Percentiles rank a stretch among this genome's conserved stretches.
These are phyloP conservation scores for Torymus texanus DNA, from an alignment of 2,888 invertebrate genomes.

Conservation along the genomic window DNA sequence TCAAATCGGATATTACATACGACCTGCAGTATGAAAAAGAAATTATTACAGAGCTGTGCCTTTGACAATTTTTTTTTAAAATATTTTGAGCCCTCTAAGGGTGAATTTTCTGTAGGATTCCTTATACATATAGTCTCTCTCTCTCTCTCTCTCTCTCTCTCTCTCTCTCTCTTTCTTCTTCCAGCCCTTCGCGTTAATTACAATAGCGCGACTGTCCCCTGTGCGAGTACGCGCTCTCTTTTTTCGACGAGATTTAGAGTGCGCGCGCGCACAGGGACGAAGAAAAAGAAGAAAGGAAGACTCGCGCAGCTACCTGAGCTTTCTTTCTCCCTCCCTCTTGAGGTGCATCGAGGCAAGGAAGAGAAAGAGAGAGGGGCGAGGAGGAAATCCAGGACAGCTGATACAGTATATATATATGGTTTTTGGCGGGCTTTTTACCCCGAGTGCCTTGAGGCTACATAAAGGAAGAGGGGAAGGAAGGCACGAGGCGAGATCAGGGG, in stretches of 20 bases:
- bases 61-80: too few species aligned
- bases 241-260: background rate
- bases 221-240: too few species aligned
- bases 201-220: too few species aligned
- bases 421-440: conserved; percentile 70
- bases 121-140: too few species aligned
- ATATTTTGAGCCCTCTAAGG: too few species aligned
- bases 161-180: too few species aligned
- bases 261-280: background rate
- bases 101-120: too few species aligned
- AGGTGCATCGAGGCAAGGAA: background rate
- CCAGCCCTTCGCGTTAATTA: too few species aligned
- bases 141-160: too few species aligned
- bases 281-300: conserved; percentile 8
- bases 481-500: background rate
- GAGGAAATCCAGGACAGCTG: conserved; percentile 72
- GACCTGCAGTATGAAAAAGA: too few species aligned
- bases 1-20: too few species aligned
- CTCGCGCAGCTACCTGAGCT: conserved; percentile 18
- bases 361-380: conserved; percentile 49
- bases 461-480: background rate
- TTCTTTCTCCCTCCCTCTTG: background rate
- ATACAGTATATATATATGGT: conserved; percentile 64
- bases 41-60: too few species aligned
- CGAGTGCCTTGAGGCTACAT: background rate